Evolutionary conservation across 2,888 invertebrate species (phyloP), one percentile per base, ranked within the genome.

Genomic region (Amphimallon solstitiale): DNA sequence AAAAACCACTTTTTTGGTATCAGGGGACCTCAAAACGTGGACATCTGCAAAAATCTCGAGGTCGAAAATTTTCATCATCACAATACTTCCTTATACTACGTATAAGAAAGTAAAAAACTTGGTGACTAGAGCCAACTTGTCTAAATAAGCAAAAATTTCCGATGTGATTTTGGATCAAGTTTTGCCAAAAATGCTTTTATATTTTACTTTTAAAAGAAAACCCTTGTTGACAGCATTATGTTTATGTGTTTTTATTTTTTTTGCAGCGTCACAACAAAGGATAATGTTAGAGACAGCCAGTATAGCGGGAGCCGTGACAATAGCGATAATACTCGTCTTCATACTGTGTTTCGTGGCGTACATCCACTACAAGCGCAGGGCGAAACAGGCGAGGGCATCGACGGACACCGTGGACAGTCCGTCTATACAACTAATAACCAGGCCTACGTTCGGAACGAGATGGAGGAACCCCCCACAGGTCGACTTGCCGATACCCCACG

Each of bases 231-330:
- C n/a, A n/a, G n/a, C n/a, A n/a, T n/a, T n/a, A n/a, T n/a, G n/a
- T n/a, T n/a, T n/a, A n/a, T n/a, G n/a, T 1, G 19, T 2, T 54
- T 35, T 12, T 54, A 10, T 15, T 62, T 37, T 15, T 59, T 68
- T 82, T 84, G 51, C 83, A 89, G 89, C 92, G 82, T 89, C 91
- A 80, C 89, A 92, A 83, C 90, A 90, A 80, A 90, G 90, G 83
- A 90, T 91, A 81, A 90, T 93, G 91, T 87, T 94, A 85, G 92
- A 93, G 86, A 93, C 91, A 79, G 94, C 94, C 79, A 92, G 92
- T 82, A 93, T 94, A 85, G 93, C 93, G 76, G 91, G 92, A 80
- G 93, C 93, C 80, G 93, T 92, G 78, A 91, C 91, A 73, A 85
- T 89, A 80, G 89, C 89, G 76, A 88, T 88, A 80, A 86, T 89